Conservation (phyloP, 2,888 invertebrate species). For the Stomorhina lunata region DNA sequence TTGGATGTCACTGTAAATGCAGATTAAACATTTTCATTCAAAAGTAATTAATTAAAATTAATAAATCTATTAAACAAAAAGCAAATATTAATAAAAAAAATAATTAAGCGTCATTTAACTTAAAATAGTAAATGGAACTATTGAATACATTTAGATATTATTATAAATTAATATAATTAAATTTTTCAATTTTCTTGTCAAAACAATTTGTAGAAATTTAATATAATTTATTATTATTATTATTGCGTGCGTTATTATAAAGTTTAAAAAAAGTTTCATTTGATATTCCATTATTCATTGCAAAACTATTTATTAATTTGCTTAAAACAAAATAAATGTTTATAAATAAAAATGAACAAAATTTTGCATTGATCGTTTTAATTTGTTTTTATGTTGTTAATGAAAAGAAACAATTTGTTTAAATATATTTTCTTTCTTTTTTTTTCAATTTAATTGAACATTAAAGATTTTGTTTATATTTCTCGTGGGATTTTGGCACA, state of each 20-base stretch:
- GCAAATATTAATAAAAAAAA: not conserved
- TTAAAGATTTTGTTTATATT: not conserved
- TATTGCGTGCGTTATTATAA: too few species aligned
- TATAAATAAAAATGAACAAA: not conserved
- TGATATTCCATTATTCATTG: too few species aligned
- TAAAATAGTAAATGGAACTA: too few species aligned
- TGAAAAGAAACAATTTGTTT: not conserved
- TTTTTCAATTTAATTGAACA: not conserved
- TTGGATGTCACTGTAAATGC: too few species aligned
- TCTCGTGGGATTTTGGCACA: conserved; percentile 19
- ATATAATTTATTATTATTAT: too few species aligned
- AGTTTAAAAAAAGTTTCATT: too few species aligned
- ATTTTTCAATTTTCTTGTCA: too few species aligned
- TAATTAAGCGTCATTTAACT: not conserved
- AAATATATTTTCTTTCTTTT: not conserved
- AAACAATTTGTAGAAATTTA: too few species aligned
- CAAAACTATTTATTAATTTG: not conserved
- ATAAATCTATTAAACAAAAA: not conserved
- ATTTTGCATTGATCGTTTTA: conserved; percentile 14
- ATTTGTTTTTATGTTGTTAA: not conserved
- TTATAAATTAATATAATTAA: too few species aligned
- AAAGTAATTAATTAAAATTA: not conserved
- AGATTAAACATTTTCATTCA: too few species aligned
- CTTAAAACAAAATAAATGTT: not conserved
- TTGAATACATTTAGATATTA: too few species aligned